Conservation (phyloP, 2,113 vertebrate genomes). For the Xerus inauris region DNA sequence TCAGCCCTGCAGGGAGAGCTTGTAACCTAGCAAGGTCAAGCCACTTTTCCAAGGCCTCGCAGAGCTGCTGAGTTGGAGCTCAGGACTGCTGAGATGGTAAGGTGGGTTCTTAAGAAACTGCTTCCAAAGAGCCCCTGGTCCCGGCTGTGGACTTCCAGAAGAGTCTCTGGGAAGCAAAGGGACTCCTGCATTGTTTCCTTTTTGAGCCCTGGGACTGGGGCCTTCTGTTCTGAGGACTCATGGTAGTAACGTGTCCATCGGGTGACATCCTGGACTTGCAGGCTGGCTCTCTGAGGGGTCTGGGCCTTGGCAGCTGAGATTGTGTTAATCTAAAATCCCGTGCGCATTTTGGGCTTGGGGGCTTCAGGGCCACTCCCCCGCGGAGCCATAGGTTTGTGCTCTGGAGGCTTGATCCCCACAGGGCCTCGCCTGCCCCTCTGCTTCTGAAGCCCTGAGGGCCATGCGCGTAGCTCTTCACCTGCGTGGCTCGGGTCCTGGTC, state of each 20-base stretch:
- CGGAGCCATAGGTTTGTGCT: not conserved
- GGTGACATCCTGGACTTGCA: not conserved
- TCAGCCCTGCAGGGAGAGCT: not conserved
- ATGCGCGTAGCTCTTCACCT: not conserved
- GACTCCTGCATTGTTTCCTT: not conserved
- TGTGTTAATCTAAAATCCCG: not conserved
- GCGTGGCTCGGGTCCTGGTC: not conserved
- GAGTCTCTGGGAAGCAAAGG: not conserved
- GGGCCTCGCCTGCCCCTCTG: not conserved
- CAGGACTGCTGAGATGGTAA: not conserved
- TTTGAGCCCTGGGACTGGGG: not conserved
- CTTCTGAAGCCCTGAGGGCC: not conserved
- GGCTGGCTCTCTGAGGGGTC: not conserved
- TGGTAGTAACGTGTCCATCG: not conserved
- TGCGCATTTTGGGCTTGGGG: not conserved
- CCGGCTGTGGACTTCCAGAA: not conserved
- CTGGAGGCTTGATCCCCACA: accelerated
- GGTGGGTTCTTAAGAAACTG: not conserved
- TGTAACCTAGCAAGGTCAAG: not conserved
- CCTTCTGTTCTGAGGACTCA: not conserved
- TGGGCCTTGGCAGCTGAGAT: not conserved
- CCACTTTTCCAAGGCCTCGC: not conserved
- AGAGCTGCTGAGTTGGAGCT: not conserved
- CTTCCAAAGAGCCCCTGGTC: not conserved
- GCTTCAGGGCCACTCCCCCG: accelerated